Base-by-base conservation (phyloP, 23 tunicate species). In the Halocynthia roretzi region DNA sequence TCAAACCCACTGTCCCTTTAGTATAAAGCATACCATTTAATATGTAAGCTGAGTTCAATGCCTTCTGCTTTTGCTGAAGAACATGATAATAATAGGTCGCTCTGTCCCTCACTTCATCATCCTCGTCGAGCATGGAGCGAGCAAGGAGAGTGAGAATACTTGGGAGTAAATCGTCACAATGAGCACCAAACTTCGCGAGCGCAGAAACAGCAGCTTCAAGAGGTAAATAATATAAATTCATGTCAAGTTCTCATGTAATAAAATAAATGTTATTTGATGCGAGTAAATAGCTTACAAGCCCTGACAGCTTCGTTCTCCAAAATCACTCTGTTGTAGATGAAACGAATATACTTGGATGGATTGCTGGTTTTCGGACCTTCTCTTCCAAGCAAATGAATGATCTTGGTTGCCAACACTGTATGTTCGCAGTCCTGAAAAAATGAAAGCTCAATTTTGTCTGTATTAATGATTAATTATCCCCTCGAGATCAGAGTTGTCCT, bases 31-130 rank as follows among this genome's bases (percentile, higher is more conserved):
- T 15, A 87, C 98, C 98, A 63, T 88, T 94, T 17, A 88, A 61
- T 60, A 94, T 94, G 87, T 87, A 87, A 7, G 84, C 83, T 49
- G 90, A 80, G 83, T 85, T 94, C 71, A 94, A 85, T 0, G 81
- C 57, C 56, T 84, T 88, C 54, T 88, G 78, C 68, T 88, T 71
- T 23, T 84, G 84, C 11, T 72, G 54, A 11, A 94, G 86, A 5
- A 84, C 70, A 84, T 88, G 94, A 84, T 78, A 81, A 71, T 86
- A 94, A 67, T 88, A 94, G 22, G 99, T 94, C 50, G 99, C 99
- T 17, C 99, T 90, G 56, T 94, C 99, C 11, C 99, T 64, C 50
- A 94, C 99, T 78, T 94, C 99, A 76, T 94, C 99, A 70, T 94
- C 99, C 53, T 88, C 99, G 78, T 94, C 99, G 83, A 88, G 56